Base-by-base conservation (phyloP, 1,140 invertebrate species). In the Drosophila mauritiana region DNA sequence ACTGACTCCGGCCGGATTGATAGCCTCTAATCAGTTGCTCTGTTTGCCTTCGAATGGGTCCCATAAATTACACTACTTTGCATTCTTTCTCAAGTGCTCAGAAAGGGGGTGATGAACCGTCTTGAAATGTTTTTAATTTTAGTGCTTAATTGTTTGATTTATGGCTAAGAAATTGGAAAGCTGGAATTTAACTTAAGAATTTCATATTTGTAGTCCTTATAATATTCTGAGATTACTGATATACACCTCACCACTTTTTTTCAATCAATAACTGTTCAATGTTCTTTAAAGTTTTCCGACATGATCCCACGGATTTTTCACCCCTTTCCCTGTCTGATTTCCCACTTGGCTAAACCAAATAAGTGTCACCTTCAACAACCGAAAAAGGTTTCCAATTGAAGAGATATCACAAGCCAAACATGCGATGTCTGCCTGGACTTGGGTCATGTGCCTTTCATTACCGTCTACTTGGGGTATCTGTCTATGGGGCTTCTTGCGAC, bases 61-160 rank as follows among this genome's bases (percentile, higher is more conserved):
- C 37, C 83, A 73, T 88, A 83, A 86, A 88, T 83, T 63, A 70
- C 36, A 70, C 39, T 67, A 43, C 65, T 84, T 62, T 68, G 46
- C 62, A 73, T 69, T 74, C n/a, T 34, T 20, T 40, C 43, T 65
- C 31, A 42, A 57, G 55, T 34, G 13, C 36, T 12, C 15, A 27
- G 20, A 31, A 65, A 65, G 25, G 43, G 67, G 68, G 68, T 72
- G 68, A 57, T 45, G 68, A 72, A 70, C 65, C 20, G 56, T 10
- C 52, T 15, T 4, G 17, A 63, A 51, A 20, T 39, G 13, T 49
- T 64, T 78, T 67, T 64, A 46, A 81, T 82, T 75, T 75, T 12
- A 48, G 36, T 57, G 46, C 55, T 82, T 86, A 78, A 86, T 78
- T 75, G 46, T 75, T 65, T 86, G 83, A 86, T 86, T 86, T 86